Conservation (phyloP, 2,888 invertebrate species). For the Drosophila prostipennis region DNA sequence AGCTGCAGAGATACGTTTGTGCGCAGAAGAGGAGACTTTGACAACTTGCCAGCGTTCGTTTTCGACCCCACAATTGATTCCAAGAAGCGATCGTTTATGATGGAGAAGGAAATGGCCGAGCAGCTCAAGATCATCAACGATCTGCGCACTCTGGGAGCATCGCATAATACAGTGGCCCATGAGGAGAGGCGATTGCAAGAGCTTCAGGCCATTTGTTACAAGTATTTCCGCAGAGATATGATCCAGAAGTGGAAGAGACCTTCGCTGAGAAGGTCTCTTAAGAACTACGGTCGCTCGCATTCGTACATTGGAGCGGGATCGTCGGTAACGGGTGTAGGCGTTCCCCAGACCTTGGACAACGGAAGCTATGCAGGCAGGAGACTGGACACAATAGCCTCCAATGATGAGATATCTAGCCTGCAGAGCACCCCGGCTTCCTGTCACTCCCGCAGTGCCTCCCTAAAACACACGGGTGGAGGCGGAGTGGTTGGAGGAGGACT, state of each 20-base stretch:
- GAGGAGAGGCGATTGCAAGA: constrained; percentile 96
- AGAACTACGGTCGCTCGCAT: constrained; percentile 88
- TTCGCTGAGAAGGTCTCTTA: constrained; percentile 84
- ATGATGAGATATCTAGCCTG: constrained; percentile 82
- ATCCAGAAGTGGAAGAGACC: constrained; percentile 88
- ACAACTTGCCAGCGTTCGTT: constrained; percentile 92
- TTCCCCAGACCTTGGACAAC: constrained; percentile 85
- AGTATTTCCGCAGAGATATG: constrained; percentile 97
- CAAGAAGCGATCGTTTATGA: constrained; percentile 94
- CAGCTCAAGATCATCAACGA: constrained; percentile 98
- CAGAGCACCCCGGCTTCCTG: constrained; percentile 89
- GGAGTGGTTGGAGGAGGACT: constrained; percentile 3
- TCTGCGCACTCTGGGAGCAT: constrained; percentile 93
- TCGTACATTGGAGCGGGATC: constrained; percentile 89
- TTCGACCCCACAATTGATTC: constrained; percentile 92
- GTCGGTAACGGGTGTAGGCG: constrained; percentile 87
- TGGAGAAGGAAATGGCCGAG: constrained; percentile 98
- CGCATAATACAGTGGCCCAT: constrained; percentile 94
- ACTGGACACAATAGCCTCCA: constrained; percentile 83
- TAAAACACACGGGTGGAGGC: constrained; percentile 85
- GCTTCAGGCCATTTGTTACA: constrained; percentile 96
- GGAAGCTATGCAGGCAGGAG: constrained; percentile 72
- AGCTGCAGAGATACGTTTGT: constrained; percentile 85
- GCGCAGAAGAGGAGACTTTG: constrained; percentile 88
- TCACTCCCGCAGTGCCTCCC: constrained; percentile 89